Evolutionary conservation across 2,888 invertebrate genomes (phyloP), one percentile per base, ranked within the genome.

Genomic region (Callyntrura sp.): DNA sequence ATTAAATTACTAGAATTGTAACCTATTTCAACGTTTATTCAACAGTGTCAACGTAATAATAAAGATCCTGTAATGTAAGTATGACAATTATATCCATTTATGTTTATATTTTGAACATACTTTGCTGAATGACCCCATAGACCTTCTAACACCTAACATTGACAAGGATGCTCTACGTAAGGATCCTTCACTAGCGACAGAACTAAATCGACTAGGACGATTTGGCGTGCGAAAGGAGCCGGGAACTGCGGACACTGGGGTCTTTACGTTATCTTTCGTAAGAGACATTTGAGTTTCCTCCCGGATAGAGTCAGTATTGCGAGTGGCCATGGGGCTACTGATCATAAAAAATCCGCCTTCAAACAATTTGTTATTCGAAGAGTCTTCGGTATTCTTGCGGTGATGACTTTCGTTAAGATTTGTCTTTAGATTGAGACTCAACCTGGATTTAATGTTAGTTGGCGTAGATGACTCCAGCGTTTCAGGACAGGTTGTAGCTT

Each of bases 311-410:
- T 57, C n/a, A 23, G 43, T 81, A 17, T 76, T 25, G 12, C 73
- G 35, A 14, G 17, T 14, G n/a, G 88, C 57, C 51, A 87, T 14
- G 0, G 91, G 91, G 68, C 90, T 92, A 20, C 23, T 79, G 11
- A 92, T 79, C 4, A 68, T 25, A 60, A 91, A 92, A 73, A 92
- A 92, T 57, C 91, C 91, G 2, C 92, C 92, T 73, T 92, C 91
- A 81, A 92, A 92, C 55, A 17, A 90, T 35, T 76, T 88, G 25
- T 84, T 70, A 45, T 35, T 8, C n/a, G 17, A 2, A n/a, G 14
- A 17, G 0, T 20, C 43, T 5, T 43, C 45, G 1, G 17, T 17
- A 17, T 35, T 20, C 4, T 11, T 28, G 28, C 14, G 28, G 28
- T 4, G 28, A 28, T 17, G 45, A 70, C 17, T 35, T 0, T 8